A percentile compares a stretch with the other conserved stretches of the same genome.
Conservation (phyloP, 1,140 invertebrate species). For the Philotrypesis tridentata region DNA sequence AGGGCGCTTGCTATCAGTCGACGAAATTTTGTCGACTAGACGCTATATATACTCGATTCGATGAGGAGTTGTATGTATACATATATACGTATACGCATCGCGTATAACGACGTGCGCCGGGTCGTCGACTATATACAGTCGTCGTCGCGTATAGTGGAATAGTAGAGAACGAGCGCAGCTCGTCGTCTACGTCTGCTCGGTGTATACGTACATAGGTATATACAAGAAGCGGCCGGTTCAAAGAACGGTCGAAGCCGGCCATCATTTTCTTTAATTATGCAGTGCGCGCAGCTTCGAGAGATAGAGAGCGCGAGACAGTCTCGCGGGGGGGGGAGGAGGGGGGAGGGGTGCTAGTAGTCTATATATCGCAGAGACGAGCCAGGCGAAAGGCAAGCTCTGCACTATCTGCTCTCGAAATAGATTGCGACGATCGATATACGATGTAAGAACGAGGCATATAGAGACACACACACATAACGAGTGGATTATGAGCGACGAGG, state of each 20-base stretch:
- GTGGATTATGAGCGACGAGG: not conserved
- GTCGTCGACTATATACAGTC: no score
- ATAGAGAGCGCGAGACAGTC: not conserved
- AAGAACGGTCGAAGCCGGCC: constrained; percentile 51
- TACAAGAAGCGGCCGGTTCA: constrained; percentile 44
- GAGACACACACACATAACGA: no score
- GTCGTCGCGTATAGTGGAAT: not conserved
- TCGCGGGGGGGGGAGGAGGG: no score
- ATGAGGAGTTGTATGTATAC: constrained; percentile 24
- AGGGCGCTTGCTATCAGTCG: no score
- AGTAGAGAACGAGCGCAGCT: not conserved
- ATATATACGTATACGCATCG: no score
- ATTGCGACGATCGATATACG: constrained; percentile 23
- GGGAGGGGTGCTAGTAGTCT: no score
- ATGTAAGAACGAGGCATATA: constrained; percentile 11
- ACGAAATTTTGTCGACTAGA: constrained; percentile 31
- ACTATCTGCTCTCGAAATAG: constrained; percentile 13
- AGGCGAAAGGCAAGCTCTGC: not conserved
- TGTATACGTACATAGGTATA: no score
- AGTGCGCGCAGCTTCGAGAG: constrained; percentile 20
- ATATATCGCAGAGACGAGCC: no score
- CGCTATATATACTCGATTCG: not conserved
- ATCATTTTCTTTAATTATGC: constrained; percentile 55
- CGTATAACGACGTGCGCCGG: no score
- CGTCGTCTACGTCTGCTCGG: no score